Evolutionary conservation across 2,797 vertebrate species (phyloP), one percentile per base, ranked within the genome.

Genomic region (Protosalanx chinensis): DNA sequence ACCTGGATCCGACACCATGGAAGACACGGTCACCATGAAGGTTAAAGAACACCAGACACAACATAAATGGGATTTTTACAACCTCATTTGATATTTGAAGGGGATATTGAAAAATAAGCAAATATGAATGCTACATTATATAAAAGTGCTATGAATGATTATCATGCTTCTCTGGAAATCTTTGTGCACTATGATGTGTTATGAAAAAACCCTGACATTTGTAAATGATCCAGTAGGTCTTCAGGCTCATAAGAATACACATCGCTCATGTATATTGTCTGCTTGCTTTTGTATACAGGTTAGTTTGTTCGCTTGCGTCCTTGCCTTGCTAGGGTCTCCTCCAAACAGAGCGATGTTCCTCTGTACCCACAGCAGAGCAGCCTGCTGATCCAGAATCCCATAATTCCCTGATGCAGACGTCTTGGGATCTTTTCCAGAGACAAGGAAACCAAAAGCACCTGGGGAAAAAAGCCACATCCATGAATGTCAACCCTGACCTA

Each of bases 381-480:
- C 89, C 79, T 94, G 92, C 82, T 94, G 93, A 76, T 94, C 93
- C 86, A 93, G 51, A 67, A 94, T 86, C 68, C 92, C 93, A 71
- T 92, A 93, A 81, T 94, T 94, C 68, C 92, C 93, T 6, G 79
- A 63, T 0, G 90, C 86, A 1, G 91, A 88, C 3, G 80, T 75
- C 57, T 77, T 72, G 6, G 86, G 81, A 68, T 92, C 85, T 80
- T 84, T 89, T 1, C 92, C 92, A 5, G 90, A 90, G 68, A 94
- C 90, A 0, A 94, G 90, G 85, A 93, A 93, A 33, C 92, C 93
- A 64, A 94, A 93, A 0, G 92, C 92, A 32, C 92, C 93, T 93
- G 81, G 23, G 83, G 61, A 15, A 51, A 46, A 49, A 37, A 66
- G 15, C 20, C 41, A 58, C 56, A 6, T 7, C 8, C 56, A 58